Evolutionary conservation across 2,113 vertebrate genomes (phyloP), one percentile per base, ranked within the genome.

Genomic region (Mohoua ochrocephala): DNA sequence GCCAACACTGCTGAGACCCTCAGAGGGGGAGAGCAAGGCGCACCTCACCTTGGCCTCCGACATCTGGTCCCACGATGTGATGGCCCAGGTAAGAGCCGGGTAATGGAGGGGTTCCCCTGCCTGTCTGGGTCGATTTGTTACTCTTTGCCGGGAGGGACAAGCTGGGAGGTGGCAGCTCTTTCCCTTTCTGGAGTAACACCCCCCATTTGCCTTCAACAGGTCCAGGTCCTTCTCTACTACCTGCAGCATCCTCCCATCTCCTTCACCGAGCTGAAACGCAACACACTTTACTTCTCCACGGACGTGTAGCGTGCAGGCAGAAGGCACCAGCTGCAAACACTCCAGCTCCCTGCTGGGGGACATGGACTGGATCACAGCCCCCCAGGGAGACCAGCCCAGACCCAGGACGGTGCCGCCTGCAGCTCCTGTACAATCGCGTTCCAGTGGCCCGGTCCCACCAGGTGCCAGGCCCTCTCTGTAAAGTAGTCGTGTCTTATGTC

Each of bases 51-150:
- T 99, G 19, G 99, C 99, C 35, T 99, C 99, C 0, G 99, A 99
- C 98, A 99, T 99, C 98, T 99, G 99, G 99, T 99, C 99, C 79
- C 99, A 99, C 2, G 99, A 99, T 27, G 99, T 99, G 95, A 99
- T 99, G 99, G 99, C 99, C 28, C 99, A 99, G 99, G 99, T 99
- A 97, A 78, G 59, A 61, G 52, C 69, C 0, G 15, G 50, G 50
- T 19, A 60, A 18, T 4, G 1, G n/a, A 67, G 52, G 68, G 59
- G 9, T 39, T 93, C 42, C 19, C 35, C 65, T 54, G 41, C 41
- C 53, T n/a, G 15, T n/a, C 50, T 57, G 85, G 45, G 45, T 50
- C 15, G 28, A 28, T 53, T 18, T 49, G 49, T 85, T 74, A 28
- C 22, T 65, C 50, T 20, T 21, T n/a, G n/a, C 49, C 41, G 70